Evolutionary conservation across 2,888 invertebrate species (phyloP).

Genomic region (Scelioninae gen. 1): DNA sequence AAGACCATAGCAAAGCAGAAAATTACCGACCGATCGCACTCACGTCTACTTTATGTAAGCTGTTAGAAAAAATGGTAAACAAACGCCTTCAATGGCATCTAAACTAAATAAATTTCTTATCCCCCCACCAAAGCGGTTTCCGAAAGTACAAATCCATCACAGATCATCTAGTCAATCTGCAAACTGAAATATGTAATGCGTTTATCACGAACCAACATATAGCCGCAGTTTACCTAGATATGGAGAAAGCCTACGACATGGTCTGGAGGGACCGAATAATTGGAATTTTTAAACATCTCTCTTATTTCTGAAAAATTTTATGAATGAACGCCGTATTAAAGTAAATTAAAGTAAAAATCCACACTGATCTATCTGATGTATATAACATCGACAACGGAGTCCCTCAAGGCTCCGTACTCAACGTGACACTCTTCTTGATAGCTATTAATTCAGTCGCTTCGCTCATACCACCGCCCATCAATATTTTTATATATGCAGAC

Average conservation of each 20-base stretch:
- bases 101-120: constrained; percentile 14
- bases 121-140: constrained; percentile 37
- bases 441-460: constrained; percentile 34
- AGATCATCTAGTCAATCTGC: constrained; percentile 9
- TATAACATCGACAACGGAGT: constrained; percentile 1
- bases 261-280: constrained; percentile 42
- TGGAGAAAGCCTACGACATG: constrained; percentile 70
- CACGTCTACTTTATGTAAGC: constrained; percentile 20
- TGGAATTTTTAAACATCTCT: not conserved
- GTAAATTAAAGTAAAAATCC: constrained; percentile 3
- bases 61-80: constrained; percentile 50
- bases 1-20: constrained; percentile 6
- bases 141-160: constrained; percentile 7
- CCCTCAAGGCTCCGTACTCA: constrained; percentile 14
- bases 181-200: constrained; percentile 37
- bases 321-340: not conserved
- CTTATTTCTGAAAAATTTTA: not conserved
- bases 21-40: constrained; percentile 30
- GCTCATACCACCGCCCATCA: constrained; percentile 27
- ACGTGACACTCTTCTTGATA: constrained; percentile 35
- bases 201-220: constrained; percentile 61
- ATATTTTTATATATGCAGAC: constrained; percentile 46
- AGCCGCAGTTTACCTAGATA: constrained; percentile 54
- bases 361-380: not conserved
- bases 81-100: constrained; percentile 40